phyloP scores from a whole-genome alignment of 2,797 vertebrate genomes.

The Cyclura pinguis region DNA sequence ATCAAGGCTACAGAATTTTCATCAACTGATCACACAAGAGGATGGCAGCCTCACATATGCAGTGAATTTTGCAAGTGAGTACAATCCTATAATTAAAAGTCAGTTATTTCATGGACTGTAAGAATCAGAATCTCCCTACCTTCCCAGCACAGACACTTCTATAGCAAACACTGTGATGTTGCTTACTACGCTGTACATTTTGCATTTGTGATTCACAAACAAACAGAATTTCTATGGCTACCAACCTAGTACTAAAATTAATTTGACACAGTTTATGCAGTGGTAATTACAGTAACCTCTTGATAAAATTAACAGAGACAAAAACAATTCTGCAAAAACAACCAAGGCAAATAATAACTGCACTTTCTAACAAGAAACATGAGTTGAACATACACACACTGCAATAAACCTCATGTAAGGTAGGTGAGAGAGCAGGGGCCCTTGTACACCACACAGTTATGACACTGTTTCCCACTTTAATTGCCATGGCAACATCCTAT shows the following conservation, averaged over 20 bases:
- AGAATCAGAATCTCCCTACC: neutral
- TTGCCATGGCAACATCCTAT: no score
- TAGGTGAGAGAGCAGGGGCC: neutral
- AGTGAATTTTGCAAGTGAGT: neutral
- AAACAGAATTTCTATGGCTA: constrained; percentile 8
- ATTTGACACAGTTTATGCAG: constrained; percentile 21
- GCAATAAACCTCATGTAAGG: neutral
- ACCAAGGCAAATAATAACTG: constrained; percentile 40
- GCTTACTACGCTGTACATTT: neutral
- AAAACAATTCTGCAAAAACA: constrained; percentile 36
- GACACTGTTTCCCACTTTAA: no score
- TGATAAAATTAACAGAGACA: constrained; percentile 66
- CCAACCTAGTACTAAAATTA: constrained; percentile 26
- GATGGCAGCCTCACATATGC: neutral
- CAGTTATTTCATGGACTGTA: neutral
- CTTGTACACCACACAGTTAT: no score
- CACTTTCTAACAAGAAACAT: constrained; percentile 41
- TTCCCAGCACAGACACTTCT: neutral
- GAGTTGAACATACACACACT: constrained; percentile 43
- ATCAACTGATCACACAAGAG: neutral
- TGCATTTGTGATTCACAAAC: neutral
- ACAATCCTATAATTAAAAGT: neutral
- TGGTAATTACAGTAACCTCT: constrained; percentile 57
- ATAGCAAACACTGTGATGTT: neutral
- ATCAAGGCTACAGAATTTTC: neutral